phyloP scores from a whole-genome alignment of 2,113 vertebrate genomes.

The Pseudorasbora parva region DNA sequence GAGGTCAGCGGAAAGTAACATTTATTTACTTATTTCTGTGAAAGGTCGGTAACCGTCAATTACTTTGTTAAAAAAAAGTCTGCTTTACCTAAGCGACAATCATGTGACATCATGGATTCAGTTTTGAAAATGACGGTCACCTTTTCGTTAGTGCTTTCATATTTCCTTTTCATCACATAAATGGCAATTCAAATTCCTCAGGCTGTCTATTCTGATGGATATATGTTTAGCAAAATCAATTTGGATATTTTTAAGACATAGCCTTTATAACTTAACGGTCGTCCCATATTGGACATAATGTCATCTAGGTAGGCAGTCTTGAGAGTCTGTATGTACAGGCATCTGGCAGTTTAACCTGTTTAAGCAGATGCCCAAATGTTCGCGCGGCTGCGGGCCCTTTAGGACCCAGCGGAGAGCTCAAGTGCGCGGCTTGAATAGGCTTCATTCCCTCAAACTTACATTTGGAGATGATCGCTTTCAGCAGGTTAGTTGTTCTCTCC shows the following conservation, averaged over 20 bases:
- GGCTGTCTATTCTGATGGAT: neutral
- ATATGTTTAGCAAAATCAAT: neutral
- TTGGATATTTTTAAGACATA: neutral
- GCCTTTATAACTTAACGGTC: neutral
- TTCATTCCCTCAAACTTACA: constrained; percentile 75
- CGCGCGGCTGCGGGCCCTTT: constrained; percentile 66
- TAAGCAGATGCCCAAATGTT: neutral
- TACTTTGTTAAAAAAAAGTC: neutral
- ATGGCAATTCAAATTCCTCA: neutral
- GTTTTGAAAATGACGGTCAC: neutral
- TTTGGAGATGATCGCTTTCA: constrained; percentile 75
- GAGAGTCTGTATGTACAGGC: neutral
- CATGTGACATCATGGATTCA: neutral
- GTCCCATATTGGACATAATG: neutral
- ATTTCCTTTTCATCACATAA: neutral
- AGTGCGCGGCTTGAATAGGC: constrained; percentile 74
- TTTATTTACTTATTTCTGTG: neutral
- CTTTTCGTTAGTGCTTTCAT: neutral
- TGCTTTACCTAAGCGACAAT: neutral
- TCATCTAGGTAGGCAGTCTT: neutral
- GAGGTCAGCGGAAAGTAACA: neutral
- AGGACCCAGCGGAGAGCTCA: constrained; percentile 86
- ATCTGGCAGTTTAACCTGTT: neutral
- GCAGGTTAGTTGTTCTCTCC: constrained; percentile 63
- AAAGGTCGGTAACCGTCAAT: neutral